These are phyloP conservation scores for Atherinomorus stipes DNA, from an alignment of 2,113 vertebrate genomes.

Conservation along the genomic window DNA sequence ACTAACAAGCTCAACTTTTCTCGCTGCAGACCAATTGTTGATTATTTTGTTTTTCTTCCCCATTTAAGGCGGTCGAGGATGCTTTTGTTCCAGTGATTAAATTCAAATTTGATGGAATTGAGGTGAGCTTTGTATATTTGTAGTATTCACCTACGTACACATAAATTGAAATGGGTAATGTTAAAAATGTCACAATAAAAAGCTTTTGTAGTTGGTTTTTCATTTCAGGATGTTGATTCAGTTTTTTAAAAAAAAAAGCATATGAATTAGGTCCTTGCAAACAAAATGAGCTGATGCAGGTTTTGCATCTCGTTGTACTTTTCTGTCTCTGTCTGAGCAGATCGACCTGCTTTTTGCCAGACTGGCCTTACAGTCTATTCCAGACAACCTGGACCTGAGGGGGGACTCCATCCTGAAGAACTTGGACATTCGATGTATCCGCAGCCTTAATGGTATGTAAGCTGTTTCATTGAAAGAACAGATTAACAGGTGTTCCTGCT, in stretches of 20 bases:
- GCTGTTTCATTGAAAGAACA: background rate
- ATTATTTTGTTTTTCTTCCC: conserved; percentile 36
- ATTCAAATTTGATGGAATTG: conserved; percentile 96
- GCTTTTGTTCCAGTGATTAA: conserved; percentile 98
- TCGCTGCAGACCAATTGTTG: no score
- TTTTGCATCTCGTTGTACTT: background rate
- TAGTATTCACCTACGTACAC: background rate
- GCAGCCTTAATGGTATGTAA: conserved; percentile 93
- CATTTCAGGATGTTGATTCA: no score
- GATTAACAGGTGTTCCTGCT: background rate
- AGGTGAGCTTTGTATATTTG: conserved; percentile 82
- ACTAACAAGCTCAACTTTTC: no score
- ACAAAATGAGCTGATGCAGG: background rate
- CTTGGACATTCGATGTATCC: conserved; percentile 96
- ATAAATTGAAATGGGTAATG: background rate
- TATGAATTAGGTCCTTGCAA: background rate
- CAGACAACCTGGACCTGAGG: conserved; percentile 94
- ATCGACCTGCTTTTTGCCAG: conserved; percentile 98
- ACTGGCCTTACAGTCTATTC: conserved; percentile 89
- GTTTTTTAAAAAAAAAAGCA: no score
- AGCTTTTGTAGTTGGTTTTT: background rate
- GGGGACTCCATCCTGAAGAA: conserved; percentile 92
- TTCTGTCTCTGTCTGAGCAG: conserved; percentile 73
- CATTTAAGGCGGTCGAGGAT: conserved; percentile 93
- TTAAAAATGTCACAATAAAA: no score